Percentiles rank a stretch among this genome's conserved stretches.
Conservation (phyloP, 1,140 invertebrate genomes). For the Heliconius himera region DNA sequence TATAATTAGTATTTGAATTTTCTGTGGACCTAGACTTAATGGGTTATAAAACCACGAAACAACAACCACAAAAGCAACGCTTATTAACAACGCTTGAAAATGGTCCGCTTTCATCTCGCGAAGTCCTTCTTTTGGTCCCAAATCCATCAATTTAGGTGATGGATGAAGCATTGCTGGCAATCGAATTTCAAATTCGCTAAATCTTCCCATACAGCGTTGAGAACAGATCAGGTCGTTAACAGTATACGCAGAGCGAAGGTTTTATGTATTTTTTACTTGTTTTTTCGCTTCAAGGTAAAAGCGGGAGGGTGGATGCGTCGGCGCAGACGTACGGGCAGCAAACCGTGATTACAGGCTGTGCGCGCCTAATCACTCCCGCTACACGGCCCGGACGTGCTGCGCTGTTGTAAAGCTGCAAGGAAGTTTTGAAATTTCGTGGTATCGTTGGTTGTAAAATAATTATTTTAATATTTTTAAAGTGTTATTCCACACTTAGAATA, state of each 20-base stretch:
- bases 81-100: conserved; percentile 71
- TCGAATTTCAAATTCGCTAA: conserved; percentile 81
- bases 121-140: conserved; percentile 70
- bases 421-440: conserved; percentile 28
- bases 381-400: conserved; percentile 50
- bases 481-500: too few relatives aligned
- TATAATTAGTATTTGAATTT: neutral
- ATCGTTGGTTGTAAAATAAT: too few relatives aligned
- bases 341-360: conserved; percentile 74
- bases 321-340: conserved; percentile 76
- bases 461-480: too few relatives aligned
- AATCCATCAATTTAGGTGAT: conserved; percentile 80
- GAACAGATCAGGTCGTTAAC: conserved; percentile 77
- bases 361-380: conserved; percentile 72
- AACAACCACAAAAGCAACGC: conserved; percentile 59
- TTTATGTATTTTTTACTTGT: conserved; percentile 72
- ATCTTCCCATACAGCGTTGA: conserved; percentile 76
- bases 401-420: conserved; percentile 39
- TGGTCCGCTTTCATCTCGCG: conserved; percentile 69
- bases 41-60: conserved; percentile 37
- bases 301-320: conserved; percentile 36
- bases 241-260: conserved; percentile 63
- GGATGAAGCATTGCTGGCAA: conserved; percentile 72
- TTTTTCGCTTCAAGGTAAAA: conserved; percentile 61
- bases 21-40: conserved; percentile 12